These are phyloP conservation scores for Pseudochromis fuscus DNA, from an alignment of 2,797 vertebrate genomes.

Conservation along the genomic window DNA sequence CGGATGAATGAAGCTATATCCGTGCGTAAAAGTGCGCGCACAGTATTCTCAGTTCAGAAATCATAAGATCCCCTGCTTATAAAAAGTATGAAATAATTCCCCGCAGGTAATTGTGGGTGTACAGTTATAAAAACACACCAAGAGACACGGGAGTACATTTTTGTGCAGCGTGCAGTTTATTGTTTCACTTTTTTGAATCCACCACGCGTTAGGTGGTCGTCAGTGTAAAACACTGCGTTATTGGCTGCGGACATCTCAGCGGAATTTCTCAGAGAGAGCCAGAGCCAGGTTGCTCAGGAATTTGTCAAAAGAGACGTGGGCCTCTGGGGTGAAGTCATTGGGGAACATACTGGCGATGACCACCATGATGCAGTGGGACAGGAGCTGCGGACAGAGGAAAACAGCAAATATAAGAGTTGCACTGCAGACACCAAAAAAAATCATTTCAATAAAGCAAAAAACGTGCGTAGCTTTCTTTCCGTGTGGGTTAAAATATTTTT, in stretches of 20 bases:
- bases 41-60: no score
- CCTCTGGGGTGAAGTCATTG: slow-evolving; percentile 75
- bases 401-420: not conserved
- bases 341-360: slow-evolving; percentile 80
- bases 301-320: slow-evolving; percentile 88
- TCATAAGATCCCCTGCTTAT: no score
- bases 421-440: not conserved
- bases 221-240: not conserved
- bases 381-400: slow-evolving; percentile 76
- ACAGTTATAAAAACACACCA: not conserved
- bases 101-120: not conserved
- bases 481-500: no score
- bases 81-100: not conserved
- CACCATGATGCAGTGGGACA: slow-evolving; percentile 87
- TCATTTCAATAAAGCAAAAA: not conserved
- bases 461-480: no score
- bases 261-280: slow-evolving; percentile 88
- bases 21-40: no score
- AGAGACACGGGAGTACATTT: not conserved
- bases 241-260: slow-evolving; percentile 68
- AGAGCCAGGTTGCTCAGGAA: slow-evolving; percentile 79
- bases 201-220: not conserved
- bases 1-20: no score
- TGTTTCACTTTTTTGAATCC: not conserved
- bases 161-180: slow-evolving; percentile 47